A percentile compares a stretch with the other conserved stretches of the same genome.
Conservation (phyloP, 2,797 vertebrate genomes). For the Galagoides demidoff region DNA sequence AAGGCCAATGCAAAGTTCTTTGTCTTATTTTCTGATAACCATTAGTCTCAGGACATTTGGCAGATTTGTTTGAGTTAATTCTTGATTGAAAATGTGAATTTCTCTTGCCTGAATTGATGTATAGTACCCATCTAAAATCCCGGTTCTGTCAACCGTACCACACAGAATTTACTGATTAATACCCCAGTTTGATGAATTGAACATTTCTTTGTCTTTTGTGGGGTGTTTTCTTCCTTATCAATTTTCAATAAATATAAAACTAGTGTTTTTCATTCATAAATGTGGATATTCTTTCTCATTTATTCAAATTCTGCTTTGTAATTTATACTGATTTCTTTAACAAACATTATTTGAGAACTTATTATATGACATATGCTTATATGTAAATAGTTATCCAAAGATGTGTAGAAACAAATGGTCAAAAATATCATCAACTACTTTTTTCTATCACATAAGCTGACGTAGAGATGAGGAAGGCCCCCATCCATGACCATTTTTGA, state of each 20-base stretch:
- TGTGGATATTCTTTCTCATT: constrained; percentile 12
- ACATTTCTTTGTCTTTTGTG: neutral
- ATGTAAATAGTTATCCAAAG: neutral
- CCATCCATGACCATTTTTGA: neutral
- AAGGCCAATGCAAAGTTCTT: neutral
- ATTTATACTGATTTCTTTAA: constrained; percentile 34
- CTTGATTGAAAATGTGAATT: constrained; percentile 35
- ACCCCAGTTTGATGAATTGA: neutral
- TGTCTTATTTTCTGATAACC: neutral
- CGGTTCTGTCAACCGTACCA: neutral
- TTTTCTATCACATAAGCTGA: neutral
- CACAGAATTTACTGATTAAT: neutral
- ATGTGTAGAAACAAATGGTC: neutral
- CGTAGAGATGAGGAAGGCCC: neutral
- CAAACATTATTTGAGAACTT: neutral
- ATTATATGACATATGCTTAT: neutral
- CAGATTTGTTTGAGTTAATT: constrained; percentile 25
- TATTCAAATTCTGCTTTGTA: constrained; percentile 25
- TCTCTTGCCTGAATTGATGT: neutral
- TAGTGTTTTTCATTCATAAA: neutral
- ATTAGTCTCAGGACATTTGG: neutral
- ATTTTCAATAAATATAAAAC: neutral
- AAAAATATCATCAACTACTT: neutral
- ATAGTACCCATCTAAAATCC: neutral
- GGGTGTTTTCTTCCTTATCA: neutral